Evolutionary conservation across 2,113 vertebrate species (phyloP).

Genomic region (Ptychochromis oligacanthus): DNA sequence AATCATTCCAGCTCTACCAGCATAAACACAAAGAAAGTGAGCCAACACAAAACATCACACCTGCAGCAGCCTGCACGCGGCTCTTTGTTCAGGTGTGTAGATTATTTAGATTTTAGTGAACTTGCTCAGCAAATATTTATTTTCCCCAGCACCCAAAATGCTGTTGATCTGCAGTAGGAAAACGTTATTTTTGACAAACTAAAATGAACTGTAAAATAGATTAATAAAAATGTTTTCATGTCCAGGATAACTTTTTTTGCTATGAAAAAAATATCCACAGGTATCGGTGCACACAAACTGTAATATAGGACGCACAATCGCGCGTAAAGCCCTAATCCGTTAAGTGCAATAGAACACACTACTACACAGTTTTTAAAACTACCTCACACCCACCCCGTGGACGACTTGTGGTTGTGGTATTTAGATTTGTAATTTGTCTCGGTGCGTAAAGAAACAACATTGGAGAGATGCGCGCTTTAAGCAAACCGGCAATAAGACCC

Average conservation of each 20-base stretch:
- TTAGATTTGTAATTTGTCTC: neutral
- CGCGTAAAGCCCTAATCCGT: neutral
- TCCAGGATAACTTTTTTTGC: neutral
- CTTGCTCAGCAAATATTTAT: neutral
- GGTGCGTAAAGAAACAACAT: constrained; percentile 2
- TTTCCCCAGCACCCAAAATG: too few species aligned
- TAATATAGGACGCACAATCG: neutral
- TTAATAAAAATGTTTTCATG: neutral
- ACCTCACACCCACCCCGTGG: neutral
- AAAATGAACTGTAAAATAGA: neutral
- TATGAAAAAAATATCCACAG: neutral
- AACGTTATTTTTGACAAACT: neutral
- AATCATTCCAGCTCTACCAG: neutral
- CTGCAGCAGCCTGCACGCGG: neutral
- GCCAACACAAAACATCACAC: neutral
- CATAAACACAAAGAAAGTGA: neutral
- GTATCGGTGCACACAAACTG: neutral
- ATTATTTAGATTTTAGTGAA: neutral
- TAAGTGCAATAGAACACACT: neutral
- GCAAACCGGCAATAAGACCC: neutral
- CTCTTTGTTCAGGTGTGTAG: neutral
- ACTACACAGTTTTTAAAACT: neutral
- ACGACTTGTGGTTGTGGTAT: neutral
- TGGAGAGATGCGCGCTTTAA: neutral
- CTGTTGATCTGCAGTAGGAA: too few species aligned